Conservation (phyloP, 2,797 vertebrate species). For the Anniella stebbinsi region DNA sequence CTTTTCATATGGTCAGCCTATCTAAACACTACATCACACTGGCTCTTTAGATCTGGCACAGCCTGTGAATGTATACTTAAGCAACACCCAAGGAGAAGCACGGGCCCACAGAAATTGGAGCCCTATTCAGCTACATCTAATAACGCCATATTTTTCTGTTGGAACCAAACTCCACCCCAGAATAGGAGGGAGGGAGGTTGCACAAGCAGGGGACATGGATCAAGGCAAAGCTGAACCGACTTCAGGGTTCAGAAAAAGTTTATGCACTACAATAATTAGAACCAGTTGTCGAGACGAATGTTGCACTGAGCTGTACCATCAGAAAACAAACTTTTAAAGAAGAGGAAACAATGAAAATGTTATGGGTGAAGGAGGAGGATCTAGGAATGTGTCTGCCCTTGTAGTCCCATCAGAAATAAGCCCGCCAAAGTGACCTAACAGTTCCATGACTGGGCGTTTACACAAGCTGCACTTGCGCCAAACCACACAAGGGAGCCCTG, state of each 20-base stretch:
- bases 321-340: background rate
- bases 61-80: background rate
- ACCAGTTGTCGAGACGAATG: background rate
- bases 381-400: background rate
- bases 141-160: background rate
- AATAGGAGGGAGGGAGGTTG: too few relatives aligned
- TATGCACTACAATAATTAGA: conserved; percentile 20
- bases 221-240: background rate
- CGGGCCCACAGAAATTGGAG: background rate
- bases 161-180: background rate
- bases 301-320: background rate
- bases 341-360: too few relatives aligned
- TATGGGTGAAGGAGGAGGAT: background rate
- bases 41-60: background rate
- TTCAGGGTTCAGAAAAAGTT: conserved; percentile 20
- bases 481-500: background rate
- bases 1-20: too few relatives aligned
- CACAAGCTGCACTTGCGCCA: background rate
- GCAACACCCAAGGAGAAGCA: background rate
- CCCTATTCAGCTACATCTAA: background rate
- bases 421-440: background rate
- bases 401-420: background rate
- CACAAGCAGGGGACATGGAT: background rate
- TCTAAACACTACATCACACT: background rate
- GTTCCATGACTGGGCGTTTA: background rate